phyloP scores from a whole-genome alignment of 2,888 invertebrate species.

The Strigamia transsilvanica region DNA sequence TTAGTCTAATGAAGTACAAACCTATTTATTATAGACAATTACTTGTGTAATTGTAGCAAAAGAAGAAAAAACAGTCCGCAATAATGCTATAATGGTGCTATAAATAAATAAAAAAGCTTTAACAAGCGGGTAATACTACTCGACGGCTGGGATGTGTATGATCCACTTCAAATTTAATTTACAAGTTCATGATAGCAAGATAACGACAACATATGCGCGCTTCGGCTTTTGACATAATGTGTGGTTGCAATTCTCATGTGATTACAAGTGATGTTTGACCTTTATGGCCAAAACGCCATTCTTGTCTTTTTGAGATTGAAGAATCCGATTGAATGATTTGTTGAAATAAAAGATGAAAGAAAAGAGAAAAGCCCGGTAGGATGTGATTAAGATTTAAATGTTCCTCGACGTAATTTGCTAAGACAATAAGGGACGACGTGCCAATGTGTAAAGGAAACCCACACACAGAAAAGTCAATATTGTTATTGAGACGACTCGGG shows the following conservation, averaged over 20 bases:
- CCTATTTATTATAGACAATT: constrained; percentile 26
- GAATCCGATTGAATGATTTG: neutral
- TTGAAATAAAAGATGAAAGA: neutral
- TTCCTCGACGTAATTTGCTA: neutral
- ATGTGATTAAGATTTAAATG: neutral
- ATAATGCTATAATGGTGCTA: neutral
- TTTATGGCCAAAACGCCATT: neutral
- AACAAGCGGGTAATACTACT: neutral
- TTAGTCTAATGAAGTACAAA: constrained; percentile 15
- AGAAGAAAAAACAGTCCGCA: neutral
- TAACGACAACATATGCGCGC: neutral
- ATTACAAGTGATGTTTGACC: neutral
- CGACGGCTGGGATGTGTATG: neutral
- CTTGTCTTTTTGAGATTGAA: neutral
- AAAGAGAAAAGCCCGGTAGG: neutral
- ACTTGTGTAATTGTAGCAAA: neutral
- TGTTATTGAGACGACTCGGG: constrained; percentile 27
- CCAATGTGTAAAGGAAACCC: constrained; percentile 21
- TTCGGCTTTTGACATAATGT: neutral
- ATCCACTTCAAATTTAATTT: constrained; percentile 28
- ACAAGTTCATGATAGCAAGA: constrained; percentile 6
- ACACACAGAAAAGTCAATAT: constrained; percentile 9
- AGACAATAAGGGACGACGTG: neutral
- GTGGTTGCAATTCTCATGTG: constrained; percentile 6
- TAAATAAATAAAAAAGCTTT: neutral